Evolutionary conservation across 2,797 vertebrate species (phyloP).

Genomic region (Dipus sagitta): DNA sequence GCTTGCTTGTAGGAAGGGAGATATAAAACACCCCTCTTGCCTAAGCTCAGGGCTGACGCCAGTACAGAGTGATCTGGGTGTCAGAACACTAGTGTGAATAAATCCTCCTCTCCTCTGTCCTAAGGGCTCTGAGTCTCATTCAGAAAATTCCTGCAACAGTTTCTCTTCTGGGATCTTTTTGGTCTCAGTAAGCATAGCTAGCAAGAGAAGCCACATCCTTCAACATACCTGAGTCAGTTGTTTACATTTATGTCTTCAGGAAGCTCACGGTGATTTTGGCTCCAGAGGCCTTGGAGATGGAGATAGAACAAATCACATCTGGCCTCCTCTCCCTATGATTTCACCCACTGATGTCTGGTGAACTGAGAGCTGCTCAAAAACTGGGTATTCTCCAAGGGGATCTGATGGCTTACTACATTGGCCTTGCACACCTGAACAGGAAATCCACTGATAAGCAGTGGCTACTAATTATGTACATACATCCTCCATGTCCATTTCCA

Average conservation of each 20-base stretch:
- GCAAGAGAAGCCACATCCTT: slow-evolving; percentile 87
- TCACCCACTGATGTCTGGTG: slow-evolving; percentile 92
- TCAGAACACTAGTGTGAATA: too few species aligned
- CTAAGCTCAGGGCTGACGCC: too few species aligned
- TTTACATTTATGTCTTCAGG: slow-evolving; percentile 86
- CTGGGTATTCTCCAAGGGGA: slow-evolving; percentile 87
- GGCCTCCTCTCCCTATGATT: slow-evolving; percentile 95
- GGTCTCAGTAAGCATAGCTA: too few species aligned
- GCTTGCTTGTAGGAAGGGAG: too few species aligned
- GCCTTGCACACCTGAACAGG: slow-evolving; percentile 91
- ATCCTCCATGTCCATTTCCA: slow-evolving; percentile 83
- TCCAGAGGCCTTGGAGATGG: slow-evolving; percentile 91
- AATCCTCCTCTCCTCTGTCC: too few species aligned
- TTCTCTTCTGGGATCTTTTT: too few species aligned
- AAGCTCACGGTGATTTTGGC: slow-evolving; percentile 90
- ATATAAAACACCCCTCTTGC: too few species aligned
- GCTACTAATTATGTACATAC: slow-evolving; percentile 74
- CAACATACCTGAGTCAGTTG: slow-evolving; percentile 88
- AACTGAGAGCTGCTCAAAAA: slow-evolving; percentile 89
- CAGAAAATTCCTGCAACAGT: too few species aligned
- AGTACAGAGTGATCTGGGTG: too few species aligned
- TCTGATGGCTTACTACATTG: slow-evolving; percentile 90
- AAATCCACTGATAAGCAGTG: slow-evolving; percentile 92
- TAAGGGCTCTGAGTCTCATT: too few species aligned
- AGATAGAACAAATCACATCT: slow-evolving; percentile 91